These are phyloP conservation scores for Pollenia amentaria DNA, from an alignment of 2,888 invertebrate genomes.

Conservation along the genomic window DNA sequence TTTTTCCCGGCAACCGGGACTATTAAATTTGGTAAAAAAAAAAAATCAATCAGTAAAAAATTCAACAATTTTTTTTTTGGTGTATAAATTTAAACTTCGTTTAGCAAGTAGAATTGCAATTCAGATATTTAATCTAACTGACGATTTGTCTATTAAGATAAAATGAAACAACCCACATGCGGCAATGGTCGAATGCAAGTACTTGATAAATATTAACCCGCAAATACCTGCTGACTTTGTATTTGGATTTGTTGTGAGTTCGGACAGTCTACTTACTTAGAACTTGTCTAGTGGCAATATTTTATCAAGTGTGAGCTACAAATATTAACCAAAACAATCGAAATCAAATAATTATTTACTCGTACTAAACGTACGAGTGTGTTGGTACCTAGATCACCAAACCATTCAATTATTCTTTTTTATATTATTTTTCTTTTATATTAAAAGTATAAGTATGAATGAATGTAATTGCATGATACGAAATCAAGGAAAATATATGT, in stretches of 20 bases:
- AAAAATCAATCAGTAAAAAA: no score
- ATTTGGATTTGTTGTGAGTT: not conserved
- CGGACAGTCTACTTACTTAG: conserved; percentile 39
- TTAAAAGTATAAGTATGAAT: conserved; percentile 22
- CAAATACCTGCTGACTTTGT: conserved; percentile 36
- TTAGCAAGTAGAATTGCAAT: no score
- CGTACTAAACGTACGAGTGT: conserved; percentile 2
- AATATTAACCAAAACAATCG: conserved; percentile 31
- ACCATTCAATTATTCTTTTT: conserved; percentile 57
- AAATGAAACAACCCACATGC: conserved; percentile 32
- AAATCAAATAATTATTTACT: not conserved
- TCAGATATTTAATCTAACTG: not conserved
- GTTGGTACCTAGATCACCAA: conserved; percentile 19
- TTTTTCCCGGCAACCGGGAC: no score
- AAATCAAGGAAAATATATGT: conserved; percentile 64
- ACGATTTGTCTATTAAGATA: not conserved
- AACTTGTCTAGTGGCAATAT: conserved; percentile 63
- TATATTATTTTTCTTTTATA: not conserved
- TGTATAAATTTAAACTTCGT: no score
- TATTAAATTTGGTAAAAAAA: no score
- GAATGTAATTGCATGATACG: conserved; percentile 56
- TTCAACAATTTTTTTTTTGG: no score
- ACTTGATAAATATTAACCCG: conserved; percentile 12
- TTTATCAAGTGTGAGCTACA: conserved; percentile 47
- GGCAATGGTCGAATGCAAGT: not conserved